phyloP scores from a whole-genome alignment of 2,888 invertebrate genomes.

The Calameuta idolon region DNA sequence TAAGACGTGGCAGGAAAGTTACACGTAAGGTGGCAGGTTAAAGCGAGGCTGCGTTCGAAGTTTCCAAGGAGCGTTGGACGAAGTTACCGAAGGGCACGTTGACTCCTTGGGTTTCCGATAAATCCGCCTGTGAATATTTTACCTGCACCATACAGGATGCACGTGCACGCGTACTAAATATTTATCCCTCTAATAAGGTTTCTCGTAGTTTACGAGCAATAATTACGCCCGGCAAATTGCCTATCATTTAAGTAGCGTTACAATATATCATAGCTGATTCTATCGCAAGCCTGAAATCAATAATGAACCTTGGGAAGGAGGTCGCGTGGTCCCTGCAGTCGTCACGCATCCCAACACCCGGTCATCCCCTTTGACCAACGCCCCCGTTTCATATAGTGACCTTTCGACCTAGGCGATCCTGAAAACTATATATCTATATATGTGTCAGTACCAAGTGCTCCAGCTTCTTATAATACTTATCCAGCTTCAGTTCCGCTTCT shows the following conservation, averaged over 20 bases:
- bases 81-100: constrained; percentile 17
- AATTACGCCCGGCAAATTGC: constrained; percentile 44
- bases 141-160: background rate
- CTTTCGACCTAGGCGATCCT: background rate
- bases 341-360: constrained; percentile 20
- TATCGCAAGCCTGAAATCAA: constrained; percentile 35
- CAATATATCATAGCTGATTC: constrained; percentile 44
- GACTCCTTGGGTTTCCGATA: background rate
- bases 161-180: constrained; percentile 12
- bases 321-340: constrained; percentile 23
- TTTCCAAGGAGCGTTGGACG: constrained; percentile 1
- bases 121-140: background rate
- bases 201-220: constrained; percentile 40
- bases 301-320: constrained; percentile 28
- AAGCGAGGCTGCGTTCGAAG: constrained; percentile 1
- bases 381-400: background rate
- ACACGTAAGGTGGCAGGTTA: constrained; percentile 8
- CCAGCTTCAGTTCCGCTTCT: background rate
- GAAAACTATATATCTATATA: background rate
- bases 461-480: background rate
- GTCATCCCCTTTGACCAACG: background rate
- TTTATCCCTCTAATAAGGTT: constrained; percentile 22
- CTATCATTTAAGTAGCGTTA: constrained; percentile 43
- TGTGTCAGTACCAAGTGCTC: background rate
- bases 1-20: background rate